Base-by-base conservation (phyloP, 2,888 invertebrate genomes). In the Syritta pipiens region DNA sequence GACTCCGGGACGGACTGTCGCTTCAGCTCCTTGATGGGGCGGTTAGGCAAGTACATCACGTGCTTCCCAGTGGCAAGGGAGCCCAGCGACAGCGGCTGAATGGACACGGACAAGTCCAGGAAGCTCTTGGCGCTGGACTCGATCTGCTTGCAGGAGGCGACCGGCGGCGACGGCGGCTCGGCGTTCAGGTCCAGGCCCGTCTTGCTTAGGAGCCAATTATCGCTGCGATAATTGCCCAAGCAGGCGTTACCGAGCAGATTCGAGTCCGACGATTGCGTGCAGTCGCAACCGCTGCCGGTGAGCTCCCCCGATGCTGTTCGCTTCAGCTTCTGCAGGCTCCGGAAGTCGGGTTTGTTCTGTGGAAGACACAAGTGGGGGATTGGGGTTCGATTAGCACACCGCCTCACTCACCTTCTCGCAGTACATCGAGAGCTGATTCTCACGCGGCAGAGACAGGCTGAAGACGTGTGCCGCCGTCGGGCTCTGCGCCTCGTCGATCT, bases 151-250 rank as follows among this genome's bases (percentile, higher is more conserved):
- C 22, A 89, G 86, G 71, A 83, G 53, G 14, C n/a, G 17, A 32
- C 10, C 32, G 2, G 37, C 0, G 7, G 14, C 9, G 37, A 7
- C 37, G 14, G 17, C 7, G 7, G 10, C 26, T 53, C 57, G 2
- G 20, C 44, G 1, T 30, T 48, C 0, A 22, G 22, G 4, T 40
- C 12, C 20, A 12, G n/a, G 12, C 26, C 44, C 9, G 95, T 95
- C 83, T 94, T 92, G 67, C 95, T 94, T 26, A 96, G 87, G 83
- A 95, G 92, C 96, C 96, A 96, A 86, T 96, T 92, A 84, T 92
- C 92, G 20, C 83, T 85, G 4, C 84, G 82, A 62, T 84, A 84
- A 32, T 75, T 82, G 24, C 59, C 60, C 19, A 53, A 60, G 37
- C 51, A 40, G 35, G 30, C 55, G 19, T 81, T 75, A 0, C 79